These are phyloP conservation scores for Epirrhoe tristata DNA, from an alignment of 2,888 invertebrate genomes.

Conservation along the genomic window DNA sequence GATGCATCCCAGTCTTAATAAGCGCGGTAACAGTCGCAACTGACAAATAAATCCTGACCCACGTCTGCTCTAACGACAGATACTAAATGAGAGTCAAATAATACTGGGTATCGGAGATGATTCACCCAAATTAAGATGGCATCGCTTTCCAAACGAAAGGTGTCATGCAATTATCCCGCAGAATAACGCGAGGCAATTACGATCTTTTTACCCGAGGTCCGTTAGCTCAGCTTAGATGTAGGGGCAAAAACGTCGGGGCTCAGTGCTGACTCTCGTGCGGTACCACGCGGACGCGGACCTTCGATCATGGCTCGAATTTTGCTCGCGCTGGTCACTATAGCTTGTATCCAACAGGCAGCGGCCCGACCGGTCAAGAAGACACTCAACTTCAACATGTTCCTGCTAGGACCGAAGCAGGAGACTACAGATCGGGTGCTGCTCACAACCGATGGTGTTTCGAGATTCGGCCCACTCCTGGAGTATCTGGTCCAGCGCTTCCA, in stretches of 20 bases:
- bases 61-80: conserved; percentile 25
- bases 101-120: conserved; percentile 62
- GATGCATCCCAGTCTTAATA: conserved; percentile 43
- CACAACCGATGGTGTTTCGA: conserved; percentile 75
- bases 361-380: conserved; percentile 71
- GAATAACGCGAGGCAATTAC: conserved; percentile 73
- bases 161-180: conserved; percentile 77
- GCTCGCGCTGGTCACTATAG: conserved; percentile 61
- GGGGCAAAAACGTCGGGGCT: conserved; percentile 69
- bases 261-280: conserved; percentile 69
- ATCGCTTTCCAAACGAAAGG: conserved; percentile 84
- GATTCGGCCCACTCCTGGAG: conserved; percentile 89
- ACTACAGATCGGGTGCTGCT: conserved; percentile 65
- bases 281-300: conserved; percentile 61
- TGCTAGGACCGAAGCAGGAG: conserved; percentile 69
- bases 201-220: conserved; percentile 82
- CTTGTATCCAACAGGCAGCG: conserved; percentile 60
- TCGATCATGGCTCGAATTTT: conserved; percentile 54
- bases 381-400: conserved; percentile 80
- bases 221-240: conserved; percentile 79
- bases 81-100: conserved; percentile 48
- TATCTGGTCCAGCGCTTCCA: conserved; percentile 89
- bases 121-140: conserved; percentile 75
- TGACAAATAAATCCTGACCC: conserved; percentile 53
- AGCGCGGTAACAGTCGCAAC: conserved; percentile 46